phyloP scores from a whole-genome alignment of 2,888 invertebrate species.

The Orthonevra nobilis region DNA sequence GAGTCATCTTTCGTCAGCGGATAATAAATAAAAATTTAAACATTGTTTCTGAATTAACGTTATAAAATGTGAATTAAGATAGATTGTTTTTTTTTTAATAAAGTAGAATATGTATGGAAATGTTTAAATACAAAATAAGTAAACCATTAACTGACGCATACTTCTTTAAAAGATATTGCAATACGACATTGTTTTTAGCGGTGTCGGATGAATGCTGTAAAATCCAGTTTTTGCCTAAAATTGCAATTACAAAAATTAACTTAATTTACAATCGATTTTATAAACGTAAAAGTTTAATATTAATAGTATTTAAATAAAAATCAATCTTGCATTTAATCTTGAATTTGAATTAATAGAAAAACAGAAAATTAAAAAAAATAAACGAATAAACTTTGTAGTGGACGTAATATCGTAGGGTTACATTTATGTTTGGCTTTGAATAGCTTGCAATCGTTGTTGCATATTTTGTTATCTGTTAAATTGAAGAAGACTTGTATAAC shows the following conservation, averaged over 20 bases:
- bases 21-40: constrained; percentile 36
- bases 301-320: constrained; percentile 17
- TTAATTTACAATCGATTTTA: constrained; percentile 74
- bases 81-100: constrained; percentile 24
- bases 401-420: too few relatives aligned
- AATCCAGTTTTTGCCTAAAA: constrained; percentile 96
- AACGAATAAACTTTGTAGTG: constrained; percentile 18
- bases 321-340: constrained; percentile 46
- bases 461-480: constrained; percentile 11
- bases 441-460: neutral
- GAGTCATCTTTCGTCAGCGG: constrained; percentile 33
- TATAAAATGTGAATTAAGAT: constrained; percentile 14
- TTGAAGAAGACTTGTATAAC: constrained; percentile 43
- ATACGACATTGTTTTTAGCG: constrained; percentile 92
- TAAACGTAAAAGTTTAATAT: constrained; percentile 45
- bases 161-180: constrained; percentile 94
- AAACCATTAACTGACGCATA: constrained; percentile 80
- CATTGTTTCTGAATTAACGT: constrained; percentile 2
- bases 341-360: neutral
- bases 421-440: too few relatives aligned
- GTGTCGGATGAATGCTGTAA: constrained; percentile 92
- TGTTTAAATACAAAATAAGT: constrained; percentile 67
- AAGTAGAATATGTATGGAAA: constrained; percentile 52
- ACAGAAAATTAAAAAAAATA: neutral
- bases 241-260: constrained; percentile 81